Conservation (phyloP, 1,140 invertebrate genomes). For the Zaprionus gabonicus region DNA sequence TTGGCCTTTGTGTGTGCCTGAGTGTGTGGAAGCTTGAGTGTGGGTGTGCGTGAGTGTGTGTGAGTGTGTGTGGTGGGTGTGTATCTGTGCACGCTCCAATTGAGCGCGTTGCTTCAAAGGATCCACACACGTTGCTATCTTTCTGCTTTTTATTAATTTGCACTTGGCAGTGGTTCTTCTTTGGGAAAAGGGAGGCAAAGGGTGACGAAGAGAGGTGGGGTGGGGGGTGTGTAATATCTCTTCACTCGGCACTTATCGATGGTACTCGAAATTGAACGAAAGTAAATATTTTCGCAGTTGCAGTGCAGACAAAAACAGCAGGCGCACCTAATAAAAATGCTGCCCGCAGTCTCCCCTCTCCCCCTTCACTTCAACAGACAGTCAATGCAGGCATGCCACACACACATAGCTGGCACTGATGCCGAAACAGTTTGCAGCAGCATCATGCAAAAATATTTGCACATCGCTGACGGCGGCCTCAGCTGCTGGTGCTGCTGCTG, state of each 20-base stretch:
- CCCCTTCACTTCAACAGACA: neutral
- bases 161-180: slow-evolving; percentile 20
- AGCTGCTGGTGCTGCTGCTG: slow-evolving; percentile 41
- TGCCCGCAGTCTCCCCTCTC: slow-evolving; percentile 1
- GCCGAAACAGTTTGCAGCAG: slow-evolving; percentile 39
- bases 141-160: slow-evolving; percentile 59
- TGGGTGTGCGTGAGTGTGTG: slow-evolving; percentile 17
- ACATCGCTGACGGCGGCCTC: slow-evolving; percentile 47
- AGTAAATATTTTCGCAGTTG: slow-evolving; percentile 66
- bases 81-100: slow-evolving; percentile 52
- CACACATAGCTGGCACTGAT: neutral
- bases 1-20: neutral
- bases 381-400: slow-evolving; percentile 3
- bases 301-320: slow-evolving; percentile 32
- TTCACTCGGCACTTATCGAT: slow-evolving; percentile 59
- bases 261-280: slow-evolving; percentile 66
- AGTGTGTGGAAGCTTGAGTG: slow-evolving; percentile 3
- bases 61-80: neutral
- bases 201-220: neutral
- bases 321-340: slow-evolving; percentile 59
- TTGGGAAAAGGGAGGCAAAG: neutral
- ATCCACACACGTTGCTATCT: slow-evolving; percentile 9
- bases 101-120: slow-evolving; percentile 61
- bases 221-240: neutral
- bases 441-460: slow-evolving; percentile 71